A percentile compares a stretch with the other conserved stretches of the same genome.
Conservation (phyloP, 2,888 invertebrate genomes). For the Therioaphis trifolii region DNA sequence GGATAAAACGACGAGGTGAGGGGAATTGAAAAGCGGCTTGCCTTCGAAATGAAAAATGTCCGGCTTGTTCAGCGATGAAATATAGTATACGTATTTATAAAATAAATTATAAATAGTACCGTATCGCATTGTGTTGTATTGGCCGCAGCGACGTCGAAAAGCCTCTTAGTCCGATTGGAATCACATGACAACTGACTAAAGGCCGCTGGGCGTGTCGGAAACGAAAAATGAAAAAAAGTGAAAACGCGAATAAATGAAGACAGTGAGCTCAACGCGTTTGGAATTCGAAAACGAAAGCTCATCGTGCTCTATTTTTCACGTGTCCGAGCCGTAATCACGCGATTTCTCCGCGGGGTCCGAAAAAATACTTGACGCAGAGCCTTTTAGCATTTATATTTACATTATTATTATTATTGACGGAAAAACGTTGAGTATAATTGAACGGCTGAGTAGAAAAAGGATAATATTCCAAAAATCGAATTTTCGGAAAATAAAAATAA, state of each 20-base stretch:
- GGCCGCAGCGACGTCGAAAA: neutral
- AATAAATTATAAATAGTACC: no score
- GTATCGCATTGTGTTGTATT: neutral
- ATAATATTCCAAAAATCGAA: no score
- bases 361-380: no score
- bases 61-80: no score
- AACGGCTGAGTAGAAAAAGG: no score
- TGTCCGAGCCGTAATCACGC: neutral
- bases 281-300: neutral
- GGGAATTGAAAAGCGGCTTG: neutral
- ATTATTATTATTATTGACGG: no score
- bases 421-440: no score
- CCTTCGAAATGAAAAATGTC: constrained; percentile 24
- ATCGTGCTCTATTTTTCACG: neutral
- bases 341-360: no score
- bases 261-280: neutral
- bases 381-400: no score
- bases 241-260: neutral
- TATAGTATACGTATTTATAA: no score
- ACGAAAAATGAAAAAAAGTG: neutral
- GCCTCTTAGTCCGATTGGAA: constrained; percentile 43
- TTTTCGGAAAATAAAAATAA: no score
- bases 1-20: neutral
- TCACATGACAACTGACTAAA: constrained; percentile 29
- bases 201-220: constrained; percentile 33